phyloP scores from a whole-genome alignment of 2,888 invertebrate species.

The Torymus texanus region DNA sequence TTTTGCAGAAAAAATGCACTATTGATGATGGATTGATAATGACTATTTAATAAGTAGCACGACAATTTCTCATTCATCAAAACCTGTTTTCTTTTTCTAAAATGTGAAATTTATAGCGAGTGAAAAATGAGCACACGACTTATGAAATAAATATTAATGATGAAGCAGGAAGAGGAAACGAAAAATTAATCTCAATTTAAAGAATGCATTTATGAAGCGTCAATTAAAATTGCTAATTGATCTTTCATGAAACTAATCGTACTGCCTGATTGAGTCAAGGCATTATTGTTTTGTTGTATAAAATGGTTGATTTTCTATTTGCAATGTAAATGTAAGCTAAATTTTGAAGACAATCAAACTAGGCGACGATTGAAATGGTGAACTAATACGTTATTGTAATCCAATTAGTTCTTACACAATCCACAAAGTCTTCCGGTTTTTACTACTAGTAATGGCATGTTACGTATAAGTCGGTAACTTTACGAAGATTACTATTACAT shows the following conservation, averaged over 20 bases:
- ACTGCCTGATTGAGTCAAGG: background rate
- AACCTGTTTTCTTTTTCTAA: background rate
- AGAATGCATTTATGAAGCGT: background rate
- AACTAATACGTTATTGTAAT: slow-evolving; percentile 22
- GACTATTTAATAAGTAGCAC: too few species aligned
- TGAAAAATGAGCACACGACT: background rate
- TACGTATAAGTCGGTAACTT: too few species aligned
- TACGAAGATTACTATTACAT: too few species aligned
- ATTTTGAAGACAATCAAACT: slow-evolving; percentile 25
- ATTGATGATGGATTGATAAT: too few species aligned
- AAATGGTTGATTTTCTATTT: background rate
- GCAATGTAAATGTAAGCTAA: slow-evolving; percentile 28
- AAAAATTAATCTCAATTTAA: slow-evolving; percentile 1
- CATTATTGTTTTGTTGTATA: slow-evolving; percentile 7
- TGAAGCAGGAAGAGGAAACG: background rate
- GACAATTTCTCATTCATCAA: slow-evolving; percentile 3
- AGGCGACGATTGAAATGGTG: background rate
- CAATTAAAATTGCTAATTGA: slow-evolving; percentile 40
- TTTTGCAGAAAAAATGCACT: too few species aligned
- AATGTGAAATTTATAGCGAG: background rate
- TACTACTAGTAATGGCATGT: too few species aligned
- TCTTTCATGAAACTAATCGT: background rate
- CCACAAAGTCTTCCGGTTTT: background rate
- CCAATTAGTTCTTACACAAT: slow-evolving; percentile 37
- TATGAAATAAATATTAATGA: background rate